Evolutionary conservation across 2,888 invertebrate genomes (phyloP).

Genomic region (Auanema freiburgensis): DNA sequence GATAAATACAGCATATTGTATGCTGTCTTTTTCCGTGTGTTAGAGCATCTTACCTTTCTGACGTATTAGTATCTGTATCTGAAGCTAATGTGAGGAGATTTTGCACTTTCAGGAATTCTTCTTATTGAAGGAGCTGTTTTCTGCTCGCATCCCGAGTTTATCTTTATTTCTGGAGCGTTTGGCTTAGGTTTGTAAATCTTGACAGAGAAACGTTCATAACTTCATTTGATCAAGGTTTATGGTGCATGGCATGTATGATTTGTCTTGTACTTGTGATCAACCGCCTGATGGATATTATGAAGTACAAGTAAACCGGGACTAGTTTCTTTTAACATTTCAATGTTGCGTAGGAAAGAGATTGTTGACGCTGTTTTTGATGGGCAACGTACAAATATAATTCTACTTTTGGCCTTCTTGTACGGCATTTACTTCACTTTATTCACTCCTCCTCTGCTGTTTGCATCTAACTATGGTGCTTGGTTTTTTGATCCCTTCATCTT

Average conservation of each 20-base stretch:
- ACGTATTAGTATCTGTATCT: too few species aligned
- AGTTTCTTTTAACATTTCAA: too few species aligned
- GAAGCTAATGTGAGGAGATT: neutral
- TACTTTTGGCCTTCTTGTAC: neutral
- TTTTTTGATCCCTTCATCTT: constrained; percentile 14
- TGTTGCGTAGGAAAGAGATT: constrained; percentile 25
- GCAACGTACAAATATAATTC: neutral
- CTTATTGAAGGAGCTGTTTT: constrained; percentile 10
- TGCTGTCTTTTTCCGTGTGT: too few species aligned
- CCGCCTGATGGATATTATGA: constrained; percentile 23
- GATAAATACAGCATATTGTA: too few species aligned
- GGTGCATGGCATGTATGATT: constrained; percentile 28
- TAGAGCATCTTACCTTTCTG: too few species aligned
- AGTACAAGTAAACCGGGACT: constrained; percentile 19
- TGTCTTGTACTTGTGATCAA: constrained; percentile 30
- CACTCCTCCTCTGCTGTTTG: constrained; percentile 11
- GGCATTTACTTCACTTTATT: constrained; percentile 1
- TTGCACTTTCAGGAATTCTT: constrained; percentile 11
- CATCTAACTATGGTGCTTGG: constrained; percentile 15
- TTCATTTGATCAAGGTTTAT: constrained; percentile 26
- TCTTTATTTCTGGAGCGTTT: constrained; percentile 13
- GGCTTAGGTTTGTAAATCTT: constrained; percentile 12
- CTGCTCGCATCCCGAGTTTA: constrained; percentile 17
- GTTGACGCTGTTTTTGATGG: constrained; percentile 15
- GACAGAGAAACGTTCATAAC: neutral